phyloP scores from a whole-genome alignment of 2,888 invertebrate species.

The Geotrupes spiniger region DNA sequence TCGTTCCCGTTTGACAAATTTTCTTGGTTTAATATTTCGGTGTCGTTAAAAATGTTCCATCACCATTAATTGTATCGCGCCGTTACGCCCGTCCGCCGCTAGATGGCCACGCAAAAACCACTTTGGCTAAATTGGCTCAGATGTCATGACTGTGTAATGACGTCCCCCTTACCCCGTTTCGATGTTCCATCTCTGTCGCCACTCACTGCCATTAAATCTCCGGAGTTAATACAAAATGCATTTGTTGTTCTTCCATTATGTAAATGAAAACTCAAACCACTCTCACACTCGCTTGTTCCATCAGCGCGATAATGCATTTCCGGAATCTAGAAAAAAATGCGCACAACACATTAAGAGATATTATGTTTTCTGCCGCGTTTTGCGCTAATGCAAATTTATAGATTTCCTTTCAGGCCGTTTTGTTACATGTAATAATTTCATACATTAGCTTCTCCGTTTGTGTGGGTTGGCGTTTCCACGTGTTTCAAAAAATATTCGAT shows the following conservation, averaged over 20 bases:
- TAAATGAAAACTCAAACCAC: slow-evolving; percentile 51
- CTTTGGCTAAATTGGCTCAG: slow-evolving; percentile 50
- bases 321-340: slow-evolving; percentile 33
- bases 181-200: slow-evolving; percentile 31
- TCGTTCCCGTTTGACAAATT: too few relatives aligned
- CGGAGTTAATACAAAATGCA: slow-evolving; percentile 53
- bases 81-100: slow-evolving; percentile 23
- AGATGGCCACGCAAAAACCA: slow-evolving; percentile 46
- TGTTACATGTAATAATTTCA: too few relatives aligned
- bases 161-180: slow-evolving; percentile 32
- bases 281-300: slow-evolving; percentile 41
- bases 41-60: slow-evolving; percentile 15
- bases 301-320: slow-evolving; percentile 47
- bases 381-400: too few relatives aligned
- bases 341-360: too few relatives aligned
- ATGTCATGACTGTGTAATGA: slow-evolving; percentile 50
- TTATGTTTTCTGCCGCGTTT: too few relatives aligned
- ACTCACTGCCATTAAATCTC: slow-evolving; percentile 51
- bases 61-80: slow-evolving; percentile 29
- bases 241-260: slow-evolving; percentile 55
- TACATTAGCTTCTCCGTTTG: too few relatives aligned
- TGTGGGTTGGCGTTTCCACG: too few relatives aligned
- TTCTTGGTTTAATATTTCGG: background rate
- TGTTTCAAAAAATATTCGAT: too few relatives aligned
- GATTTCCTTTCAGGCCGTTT: too few relatives aligned